Evolutionary conservation across 1,140 invertebrate species (phyloP), one percentile per base, ranked within the genome.

Genomic region (Heliconius nattereri): DNA sequence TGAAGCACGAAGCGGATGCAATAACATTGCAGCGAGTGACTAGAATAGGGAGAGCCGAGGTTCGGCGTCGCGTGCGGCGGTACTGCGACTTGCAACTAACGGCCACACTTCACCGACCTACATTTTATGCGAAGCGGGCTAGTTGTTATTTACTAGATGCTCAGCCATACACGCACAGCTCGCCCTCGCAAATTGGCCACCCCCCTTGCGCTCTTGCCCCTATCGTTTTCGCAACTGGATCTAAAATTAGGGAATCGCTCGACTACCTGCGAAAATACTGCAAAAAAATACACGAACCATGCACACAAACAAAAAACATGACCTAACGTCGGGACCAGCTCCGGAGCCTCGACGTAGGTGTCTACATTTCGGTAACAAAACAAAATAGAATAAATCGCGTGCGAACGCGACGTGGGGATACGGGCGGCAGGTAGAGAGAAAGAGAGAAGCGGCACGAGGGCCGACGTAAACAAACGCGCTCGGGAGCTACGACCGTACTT

Each of bases 351-450:
- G 90, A 88, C 84, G 90, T 93, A 90, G 91, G 91, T 92, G 90
- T 92, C 92, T 94, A 89, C 90, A 93, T 93, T 93, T 93, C 78
- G 90, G 92, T 92, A 93, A 94, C 92, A 94, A 94, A 94, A 94
- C 92, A 94, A 90, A 94, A 92, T 93, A 92, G 90, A 92, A 90
- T 73, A 87, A 91, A 89, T 87, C 90, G 88, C 87, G 91, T 90
- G 89, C 85, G 86, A 92, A 88, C 87, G 93, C 87, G 90, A 93
- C 85, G 79, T 85, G 87, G 88, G 89, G 88, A 92, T 92, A 89
- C 79, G 87, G 91, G 91, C 92, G 92, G 92, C 92, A 93, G 92
- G 91, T 91, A 81, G 91, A 87, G 86, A 90, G 91, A 91, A 81
- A 90, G 86, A 89, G 90, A 66, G 13, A 92, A 87, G 81, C 82